Base-by-base conservation (phyloP, 2,113 vertebrate genomes). In the Rhinogobius similis region DNA sequence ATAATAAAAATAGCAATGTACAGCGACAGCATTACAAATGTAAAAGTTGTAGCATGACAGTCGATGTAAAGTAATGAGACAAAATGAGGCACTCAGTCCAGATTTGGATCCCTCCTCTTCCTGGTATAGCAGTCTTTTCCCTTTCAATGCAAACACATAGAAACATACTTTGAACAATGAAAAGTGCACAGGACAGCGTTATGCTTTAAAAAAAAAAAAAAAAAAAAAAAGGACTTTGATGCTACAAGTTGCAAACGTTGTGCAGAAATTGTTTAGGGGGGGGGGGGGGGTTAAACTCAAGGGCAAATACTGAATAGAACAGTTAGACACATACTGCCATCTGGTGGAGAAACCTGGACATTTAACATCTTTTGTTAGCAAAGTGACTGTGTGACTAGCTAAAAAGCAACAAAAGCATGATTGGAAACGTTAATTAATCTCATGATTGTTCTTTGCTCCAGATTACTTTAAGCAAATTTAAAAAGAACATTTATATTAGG, bases 11-110 rank as follows among this genome's bases (percentile, higher is more conserved):
- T 71, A 86, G 86, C 79, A 89, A 92, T 88, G 86, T 92, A 93
- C 88, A 92, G 90, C 80, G 70, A 88, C 62, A 83, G 73, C 90
- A 89, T 84, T 88, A 91, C 84, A 88, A 77, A 70, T 87, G 87
- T 75, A 85, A 83, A 86, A 89, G 83, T 80, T 62, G 82, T 73
- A 82, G 72, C 72, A 74, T 82, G 78, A 83, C 65, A 78, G 27
- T 62, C 62, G 79, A 72, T 82, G 29, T 64, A 46, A 78, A 18
- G 32, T 67, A 82, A 83, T 69, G 71, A 72, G 59, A 75, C 23
- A 13, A 41, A 48, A 53, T 10, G 62, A 70, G 78, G 72, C 70
- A 44, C 56, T 73, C 46, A 3, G 52, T 65, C 58, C 10, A 48
- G 67, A 32, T 18, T 67, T 44, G 72, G 11, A 36, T 70, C 73